phyloP scores from a whole-genome alignment of 2,888 invertebrate genomes.

The Ophion ellenae region DNA sequence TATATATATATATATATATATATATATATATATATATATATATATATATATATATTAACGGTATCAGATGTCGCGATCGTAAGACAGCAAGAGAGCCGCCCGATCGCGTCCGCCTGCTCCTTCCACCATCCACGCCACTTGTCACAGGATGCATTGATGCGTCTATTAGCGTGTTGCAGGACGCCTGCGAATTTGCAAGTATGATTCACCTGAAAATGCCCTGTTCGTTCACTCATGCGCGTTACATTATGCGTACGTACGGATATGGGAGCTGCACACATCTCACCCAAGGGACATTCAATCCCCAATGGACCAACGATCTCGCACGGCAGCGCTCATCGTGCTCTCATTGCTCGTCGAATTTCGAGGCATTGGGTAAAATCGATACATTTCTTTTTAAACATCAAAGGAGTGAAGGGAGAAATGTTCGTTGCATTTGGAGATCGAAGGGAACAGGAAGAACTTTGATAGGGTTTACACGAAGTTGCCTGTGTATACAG shows the following conservation, averaged over 20 bases:
- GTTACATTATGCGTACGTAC: slow-evolving; percentile 16
- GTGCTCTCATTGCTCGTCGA: too few relatives aligned
- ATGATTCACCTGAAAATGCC: slow-evolving; percentile 75
- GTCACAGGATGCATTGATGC: slow-evolving; percentile 79
- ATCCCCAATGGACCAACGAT: slow-evolving; percentile 1
- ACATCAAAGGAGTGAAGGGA: too few relatives aligned
- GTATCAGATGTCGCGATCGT: slow-evolving; percentile 58
- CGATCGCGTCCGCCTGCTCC: slow-evolving; percentile 10
- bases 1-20: neutral
- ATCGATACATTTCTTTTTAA: too few relatives aligned
- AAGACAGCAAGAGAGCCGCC: slow-evolving; percentile 46
- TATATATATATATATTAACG: slow-evolving; percentile 4
- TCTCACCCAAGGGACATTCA: slow-evolving; percentile 15
- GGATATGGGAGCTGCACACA: slow-evolving; percentile 1
- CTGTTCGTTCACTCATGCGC: slow-evolving; percentile 41
- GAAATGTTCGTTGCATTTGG: too few relatives aligned
- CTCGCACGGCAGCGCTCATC: neutral
- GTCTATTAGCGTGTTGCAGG: slow-evolving; percentile 74
- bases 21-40: slow-evolving; percentile 1
- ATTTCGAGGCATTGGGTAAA: too few relatives aligned
- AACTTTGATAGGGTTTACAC: neutral
- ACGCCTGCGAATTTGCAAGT: slow-evolving; percentile 77
- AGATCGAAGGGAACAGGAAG: too few relatives aligned
- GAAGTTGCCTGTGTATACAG: neutral
- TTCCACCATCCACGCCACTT: slow-evolving; percentile 70